Evolutionary conservation across 2,797 vertebrate genomes (phyloP).

Genomic region (Antennarius maculatus): DNA sequence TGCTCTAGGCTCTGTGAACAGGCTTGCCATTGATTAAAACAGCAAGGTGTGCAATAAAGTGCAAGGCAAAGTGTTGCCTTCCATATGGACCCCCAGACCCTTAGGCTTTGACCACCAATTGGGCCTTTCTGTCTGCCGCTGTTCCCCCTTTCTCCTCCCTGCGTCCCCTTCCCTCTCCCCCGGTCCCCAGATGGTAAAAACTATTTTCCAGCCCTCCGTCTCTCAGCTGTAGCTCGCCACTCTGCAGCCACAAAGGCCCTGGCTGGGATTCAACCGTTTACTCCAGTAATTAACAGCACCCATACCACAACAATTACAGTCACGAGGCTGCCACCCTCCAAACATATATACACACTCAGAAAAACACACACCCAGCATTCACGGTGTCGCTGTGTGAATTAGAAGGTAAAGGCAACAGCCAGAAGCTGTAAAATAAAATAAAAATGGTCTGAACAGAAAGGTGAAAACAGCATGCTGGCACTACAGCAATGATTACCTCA

Average conservation of each 20-base stretch:
- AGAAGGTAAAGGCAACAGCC: conserved; percentile 89
- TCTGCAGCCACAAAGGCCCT: conserved; percentile 92
- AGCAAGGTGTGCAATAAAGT: conserved; percentile 89
- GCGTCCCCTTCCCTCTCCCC: conserved; percentile 81
- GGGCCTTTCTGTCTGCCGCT: conserved; percentile 85
- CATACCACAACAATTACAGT: conserved; percentile 97
- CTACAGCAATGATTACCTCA: conserved; percentile 96
- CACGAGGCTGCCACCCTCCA: conserved; percentile 57
- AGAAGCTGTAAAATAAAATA: conserved; percentile 80
- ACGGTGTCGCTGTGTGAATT: conserved; percentile 85
- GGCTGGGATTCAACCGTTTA: conserved; percentile 98
- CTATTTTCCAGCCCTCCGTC: conserved; percentile 92
- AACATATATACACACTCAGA: conserved; percentile 42
- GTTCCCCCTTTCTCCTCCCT: conserved; percentile 54
- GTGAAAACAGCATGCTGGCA: conserved; percentile 89
- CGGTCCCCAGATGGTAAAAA: conserved; percentile 95
- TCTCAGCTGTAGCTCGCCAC: conserved; percentile 88
- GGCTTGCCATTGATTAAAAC: conserved; percentile 90
- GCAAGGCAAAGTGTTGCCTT: conserved; percentile 83
- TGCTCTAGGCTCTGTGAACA: conserved; percentile 83
- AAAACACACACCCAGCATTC: conserved; percentile 14
- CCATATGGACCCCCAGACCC: conserved; percentile 93
- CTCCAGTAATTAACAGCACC: conserved; percentile 99
- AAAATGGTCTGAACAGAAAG: conserved; percentile 87
- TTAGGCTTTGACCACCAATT: conserved; percentile 87